phyloP scores from a whole-genome alignment of 2,113 vertebrate genomes.

The Callospermophilus lateralis region DNA sequence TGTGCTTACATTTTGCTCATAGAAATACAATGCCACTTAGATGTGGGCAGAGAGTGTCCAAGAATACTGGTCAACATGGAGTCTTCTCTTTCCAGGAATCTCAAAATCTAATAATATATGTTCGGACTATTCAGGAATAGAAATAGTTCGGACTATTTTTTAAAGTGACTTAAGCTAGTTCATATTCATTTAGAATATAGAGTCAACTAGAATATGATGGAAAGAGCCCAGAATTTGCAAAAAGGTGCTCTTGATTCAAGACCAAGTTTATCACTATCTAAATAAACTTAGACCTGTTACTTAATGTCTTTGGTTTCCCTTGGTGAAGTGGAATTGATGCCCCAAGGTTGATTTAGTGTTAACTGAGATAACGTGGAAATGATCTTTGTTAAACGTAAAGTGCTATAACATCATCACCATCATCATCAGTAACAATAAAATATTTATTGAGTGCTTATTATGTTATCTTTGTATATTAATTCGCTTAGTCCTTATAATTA shows the following conservation, averaged over 20 bases:
- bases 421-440: not conserved
- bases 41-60: not conserved
- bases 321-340: not conserved
- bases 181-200: not conserved
- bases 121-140: not conserved
- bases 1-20: not conserved
- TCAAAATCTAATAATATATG: slow-evolving; percentile 16
- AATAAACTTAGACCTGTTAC: not conserved
- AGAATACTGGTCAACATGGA: not conserved
- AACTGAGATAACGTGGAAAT: not conserved
- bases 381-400: slow-evolving; percentile 26
- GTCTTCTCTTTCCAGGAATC: not conserved
- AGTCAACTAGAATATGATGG: not conserved
- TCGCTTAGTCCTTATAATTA: slow-evolving; percentile 34
- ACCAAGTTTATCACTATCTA: not conserved
- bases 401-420: not conserved
- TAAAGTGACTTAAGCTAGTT: not conserved
- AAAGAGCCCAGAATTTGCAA: not conserved
- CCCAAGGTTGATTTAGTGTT: not conserved
- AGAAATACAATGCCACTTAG: not conserved
- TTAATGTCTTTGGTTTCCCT: not conserved
- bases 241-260: not conserved
- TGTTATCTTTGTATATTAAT: not conserved
- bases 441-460: not conserved
- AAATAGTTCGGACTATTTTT: too few species aligned